Percentiles rank a stretch among this genome's conserved stretches.
Evolutionary conservation across 2,113 vertebrate genomes (phyloP).

Genomic region (Gadus chalcogrammus): DNA sequence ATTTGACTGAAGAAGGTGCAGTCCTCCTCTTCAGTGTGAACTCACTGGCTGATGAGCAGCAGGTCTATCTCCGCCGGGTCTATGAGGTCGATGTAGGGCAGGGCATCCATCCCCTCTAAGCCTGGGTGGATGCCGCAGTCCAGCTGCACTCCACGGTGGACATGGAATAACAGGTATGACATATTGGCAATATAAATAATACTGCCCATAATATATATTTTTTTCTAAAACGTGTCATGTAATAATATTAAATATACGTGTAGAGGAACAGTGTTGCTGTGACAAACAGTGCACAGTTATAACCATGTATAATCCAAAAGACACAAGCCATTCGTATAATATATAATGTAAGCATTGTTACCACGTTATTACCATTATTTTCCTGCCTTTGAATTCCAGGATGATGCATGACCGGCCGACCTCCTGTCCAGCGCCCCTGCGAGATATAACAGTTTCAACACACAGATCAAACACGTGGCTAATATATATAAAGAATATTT

Average conservation of each 20-base stretch:
- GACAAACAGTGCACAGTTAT: no score
- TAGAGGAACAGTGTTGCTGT: no score
- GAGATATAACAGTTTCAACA: not conserved
- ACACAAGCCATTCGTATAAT: no score
- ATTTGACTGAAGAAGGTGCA: no score
- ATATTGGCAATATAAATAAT: not conserved
- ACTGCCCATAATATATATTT: not conserved
- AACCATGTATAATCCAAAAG: no score
- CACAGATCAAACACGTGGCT: no score
- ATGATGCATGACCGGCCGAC: conserved; percentile 11
- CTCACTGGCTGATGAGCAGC: conserved; percentile 98
- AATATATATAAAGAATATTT: no score
- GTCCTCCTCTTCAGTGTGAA: conserved; percentile 21
- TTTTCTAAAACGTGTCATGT: no score
- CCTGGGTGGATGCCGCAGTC: conserved; percentile 98
- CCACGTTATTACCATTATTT: conserved; percentile 7
- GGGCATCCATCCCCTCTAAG: conserved; percentile 96
- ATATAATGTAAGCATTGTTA: no score
- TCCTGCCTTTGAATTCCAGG: conserved; percentile 12
- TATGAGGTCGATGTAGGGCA: conserved; percentile 96
- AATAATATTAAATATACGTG: no score
- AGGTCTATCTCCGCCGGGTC: conserved; percentile 98
- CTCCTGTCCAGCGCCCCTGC: conserved; percentile 13
- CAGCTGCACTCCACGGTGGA: conserved; percentile 68
- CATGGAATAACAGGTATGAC: not conserved